Evolutionary conservation across 2,888 invertebrate genomes (phyloP), one percentile per base, ranked within the genome.

Genomic region (Nudaria mundana): DNA sequence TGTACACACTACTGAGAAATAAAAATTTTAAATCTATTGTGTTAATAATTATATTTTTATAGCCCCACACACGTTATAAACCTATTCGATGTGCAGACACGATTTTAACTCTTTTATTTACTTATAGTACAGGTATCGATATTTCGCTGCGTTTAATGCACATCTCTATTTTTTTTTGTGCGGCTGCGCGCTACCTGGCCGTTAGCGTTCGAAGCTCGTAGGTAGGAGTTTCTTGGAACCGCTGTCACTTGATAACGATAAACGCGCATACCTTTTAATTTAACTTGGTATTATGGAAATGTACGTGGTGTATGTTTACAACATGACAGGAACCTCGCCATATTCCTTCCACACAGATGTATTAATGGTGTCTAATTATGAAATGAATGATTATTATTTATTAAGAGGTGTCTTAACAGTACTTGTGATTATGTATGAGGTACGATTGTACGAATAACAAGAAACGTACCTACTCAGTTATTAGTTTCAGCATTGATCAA

Each of bases 171-270:
- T 30, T 52, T 53, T 66, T 75, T 68, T 69, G 66, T 69, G 46
- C 37, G 40, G 26, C 35, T 41, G 46, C 55, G 56, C 69, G 78
- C 82, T 84, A 84, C 85, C 85, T 85, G 84, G 73, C 50, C 60
- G 44, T 39, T 38, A 43, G 40, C 60, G 44, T 39, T 38, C 44
- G 40, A 11, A 37, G 40, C 37, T 45, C 48, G 67, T 75, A 81
- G 83, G 84, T 81, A 80, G 77, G 71, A 66, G 74, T 52, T 85
- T 85, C 85, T 62, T 49, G 63, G 85, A 85, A 85, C 54, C 44
- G 48, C 59, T 64, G 68, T 53, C 71, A 71, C 67, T 66, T 59
- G 76, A 78, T 72, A 79, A 61, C 57, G 58, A 59, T 58, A 59
- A 58, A 58, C 44, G 43, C 42, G 34, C 33, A 32, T 41, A 40